Base-by-base conservation (phyloP, 2,888 invertebrate genomes). In the Cynaeus angustus region DNA sequence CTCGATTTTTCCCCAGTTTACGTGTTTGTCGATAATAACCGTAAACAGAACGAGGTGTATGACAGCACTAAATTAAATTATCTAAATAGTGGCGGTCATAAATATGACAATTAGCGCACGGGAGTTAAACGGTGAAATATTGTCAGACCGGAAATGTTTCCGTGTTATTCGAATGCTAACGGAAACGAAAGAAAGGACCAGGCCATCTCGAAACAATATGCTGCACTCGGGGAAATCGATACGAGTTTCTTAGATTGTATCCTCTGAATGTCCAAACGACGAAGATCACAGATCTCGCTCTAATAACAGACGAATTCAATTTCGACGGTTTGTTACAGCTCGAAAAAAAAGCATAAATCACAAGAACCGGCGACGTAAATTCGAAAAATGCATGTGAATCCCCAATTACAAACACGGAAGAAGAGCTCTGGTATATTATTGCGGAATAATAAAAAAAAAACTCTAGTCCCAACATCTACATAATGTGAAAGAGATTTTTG, bases 61-160 rank as follows among this genome's bases (percentile, higher is more conserved):
- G 62, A 4, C 12, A 10, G 52, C 52, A 41, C 28, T 65, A 68
- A 74, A 74, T 74, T 72, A 67, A 74, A 74, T 74, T 72, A 74
- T 71, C 72, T 67, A 71, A 72, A 74, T 72, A 72, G 70, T 71
- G 70, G 38, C 43, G 69, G 65, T 66, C 72, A 53, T 74, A 74
- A 74, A 72, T 74, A 74, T 62, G 72, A 71, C 69, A 65, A 74
- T 74, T 74, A 72, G 48, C 66, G 58, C 61, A 30, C 41, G 41
- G 59, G 62, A 53, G 67, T 58, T 68, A 66, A 72, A 69, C 74
- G 66, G 72, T 72, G 72, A 71, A 74, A 74, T 74, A 72, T 58
- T 41, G 70, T 58, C 55, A 68, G 61, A 74, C 69, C 61, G 75
- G 75, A 75, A 73, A 72, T 50, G 61, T 43, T 56, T 56, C 66